These are phyloP conservation scores for Lophotriccus pileatus DNA, from an alignment of 2,797 vertebrate species.

Conservation along the genomic window DNA sequence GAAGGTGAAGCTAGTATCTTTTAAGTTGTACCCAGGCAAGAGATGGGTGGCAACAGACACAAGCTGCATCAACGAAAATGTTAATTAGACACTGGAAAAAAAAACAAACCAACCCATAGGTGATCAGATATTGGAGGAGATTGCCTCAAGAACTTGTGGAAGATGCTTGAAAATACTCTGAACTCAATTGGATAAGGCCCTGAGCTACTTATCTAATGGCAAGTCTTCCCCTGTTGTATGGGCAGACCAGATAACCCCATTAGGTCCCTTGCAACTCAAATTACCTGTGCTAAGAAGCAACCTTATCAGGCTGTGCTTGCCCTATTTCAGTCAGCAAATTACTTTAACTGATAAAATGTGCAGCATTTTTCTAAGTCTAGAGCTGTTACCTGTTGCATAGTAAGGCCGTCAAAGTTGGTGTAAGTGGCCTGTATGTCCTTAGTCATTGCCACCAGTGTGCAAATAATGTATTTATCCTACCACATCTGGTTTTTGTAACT, in stretches of 20 bases:
- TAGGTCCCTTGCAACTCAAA: neutral
- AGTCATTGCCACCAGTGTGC: neutral
- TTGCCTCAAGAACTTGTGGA: neutral
- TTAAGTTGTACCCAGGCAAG: neutral
- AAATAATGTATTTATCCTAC: neutral
- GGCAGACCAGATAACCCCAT: neutral
- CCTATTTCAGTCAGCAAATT: neutral
- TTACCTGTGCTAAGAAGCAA: neutral
- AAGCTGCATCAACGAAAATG: neutral
- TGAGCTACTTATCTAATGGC: neutral
- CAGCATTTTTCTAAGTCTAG: neutral
- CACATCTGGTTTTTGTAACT: neutral
- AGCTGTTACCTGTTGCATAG: neutral
- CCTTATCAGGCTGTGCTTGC: neutral
- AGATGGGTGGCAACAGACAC: neutral
- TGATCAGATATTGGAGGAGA: neutral
- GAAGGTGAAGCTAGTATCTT: neutral
- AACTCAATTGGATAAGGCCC: neutral
- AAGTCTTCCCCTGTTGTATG: neutral
- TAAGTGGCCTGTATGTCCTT: neutral
- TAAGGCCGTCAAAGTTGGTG: neutral
- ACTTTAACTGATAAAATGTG: neutral
- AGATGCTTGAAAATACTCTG: neutral
- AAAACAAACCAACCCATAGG: neutral
- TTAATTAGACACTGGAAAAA: neutral